A percentile compares a stretch with the other conserved stretches of the same genome.
Evolutionary conservation across 2,113 vertebrate genomes (phyloP).

Genomic region (Sarotherodon lohbergeri): DNA sequence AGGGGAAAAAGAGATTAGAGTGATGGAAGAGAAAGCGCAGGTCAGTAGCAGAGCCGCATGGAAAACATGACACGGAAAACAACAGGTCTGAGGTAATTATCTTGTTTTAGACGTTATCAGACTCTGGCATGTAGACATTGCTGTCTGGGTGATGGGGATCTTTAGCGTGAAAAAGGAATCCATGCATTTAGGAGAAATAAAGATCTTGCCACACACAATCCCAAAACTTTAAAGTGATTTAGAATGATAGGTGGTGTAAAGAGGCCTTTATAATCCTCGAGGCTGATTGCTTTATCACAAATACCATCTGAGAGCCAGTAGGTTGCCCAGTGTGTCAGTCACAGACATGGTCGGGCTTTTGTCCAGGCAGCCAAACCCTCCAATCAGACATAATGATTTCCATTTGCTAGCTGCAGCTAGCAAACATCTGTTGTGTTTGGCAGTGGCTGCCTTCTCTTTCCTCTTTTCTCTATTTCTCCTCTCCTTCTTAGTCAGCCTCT

Average conservation of each 20-base stretch:
- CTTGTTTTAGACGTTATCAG: conserved; percentile 29
- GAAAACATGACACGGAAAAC: conserved; percentile 23
- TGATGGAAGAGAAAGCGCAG: conserved; percentile 36
- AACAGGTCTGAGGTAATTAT: conserved; percentile 27
- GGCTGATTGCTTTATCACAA: conserved; percentile 38
- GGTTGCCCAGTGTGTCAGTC: conserved; percentile 31
- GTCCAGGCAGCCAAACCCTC: conserved; percentile 37
- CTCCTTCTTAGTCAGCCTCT: conserved; percentile 1
- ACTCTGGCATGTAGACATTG: neutral
- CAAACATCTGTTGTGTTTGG: conserved; percentile 59
- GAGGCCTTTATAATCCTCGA: neutral
- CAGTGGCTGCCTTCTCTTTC: neutral
- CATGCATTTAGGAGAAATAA: neutral
- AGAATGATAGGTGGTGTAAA: neutral
- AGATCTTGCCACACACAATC: conserved; percentile 16
- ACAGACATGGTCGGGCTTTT: neutral
- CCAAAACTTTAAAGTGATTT: conserved; percentile 4
- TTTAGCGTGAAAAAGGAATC: neutral
- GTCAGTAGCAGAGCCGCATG: conserved; percentile 6
- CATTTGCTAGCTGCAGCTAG: conserved; percentile 43
- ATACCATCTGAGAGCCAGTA: conserved; percentile 32
- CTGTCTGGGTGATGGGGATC: neutral
- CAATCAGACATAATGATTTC: conserved; percentile 63
- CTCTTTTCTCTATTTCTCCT: neutral
- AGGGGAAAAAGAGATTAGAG: conserved; percentile 24